A percentile compares a stretch with the other conserved stretches of the same genome.
These are phyloP conservation scores for Nothocercus julius DNA, from an alignment of 2,113 vertebrate species.

Conservation along the genomic window DNA sequence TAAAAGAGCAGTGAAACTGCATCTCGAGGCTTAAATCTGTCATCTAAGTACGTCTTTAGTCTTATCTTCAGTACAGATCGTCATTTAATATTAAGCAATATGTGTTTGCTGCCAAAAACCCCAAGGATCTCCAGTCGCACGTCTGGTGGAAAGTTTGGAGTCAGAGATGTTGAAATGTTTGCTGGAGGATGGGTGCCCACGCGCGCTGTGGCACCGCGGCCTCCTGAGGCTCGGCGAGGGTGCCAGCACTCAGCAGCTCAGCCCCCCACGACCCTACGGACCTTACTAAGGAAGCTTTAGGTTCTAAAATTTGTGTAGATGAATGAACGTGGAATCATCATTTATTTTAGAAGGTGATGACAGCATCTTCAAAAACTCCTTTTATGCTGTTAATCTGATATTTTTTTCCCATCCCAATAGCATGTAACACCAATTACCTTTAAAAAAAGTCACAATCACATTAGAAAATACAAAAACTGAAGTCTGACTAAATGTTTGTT, in stretches of 20 bases:
- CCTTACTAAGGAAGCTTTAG: fast-evolving
- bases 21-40: background rate
- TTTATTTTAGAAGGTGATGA: background rate
- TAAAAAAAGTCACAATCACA: background rate
- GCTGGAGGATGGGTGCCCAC: too few relatives aligned
- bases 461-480: background rate
- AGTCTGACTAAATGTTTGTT: background rate
- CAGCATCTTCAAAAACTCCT: background rate
- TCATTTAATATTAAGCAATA: background rate
- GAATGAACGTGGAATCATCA: background rate
- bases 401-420: background rate
- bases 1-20: background rate
- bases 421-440: background rate
- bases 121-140: background rate
- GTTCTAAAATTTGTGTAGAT: background rate
- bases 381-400: background rate
- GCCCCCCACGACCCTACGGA: too few relatives aligned
- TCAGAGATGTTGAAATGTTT: background rate
- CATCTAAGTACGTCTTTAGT: background rate
- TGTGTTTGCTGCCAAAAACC: background rate
- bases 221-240: too few relatives aligned
- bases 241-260: too few relatives aligned
- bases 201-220: too few relatives aligned
- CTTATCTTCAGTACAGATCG: background rate
- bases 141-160: background rate